Conservation (phyloP, 2,888 invertebrate genomes). For the Yponomeuta malinellus region DNA sequence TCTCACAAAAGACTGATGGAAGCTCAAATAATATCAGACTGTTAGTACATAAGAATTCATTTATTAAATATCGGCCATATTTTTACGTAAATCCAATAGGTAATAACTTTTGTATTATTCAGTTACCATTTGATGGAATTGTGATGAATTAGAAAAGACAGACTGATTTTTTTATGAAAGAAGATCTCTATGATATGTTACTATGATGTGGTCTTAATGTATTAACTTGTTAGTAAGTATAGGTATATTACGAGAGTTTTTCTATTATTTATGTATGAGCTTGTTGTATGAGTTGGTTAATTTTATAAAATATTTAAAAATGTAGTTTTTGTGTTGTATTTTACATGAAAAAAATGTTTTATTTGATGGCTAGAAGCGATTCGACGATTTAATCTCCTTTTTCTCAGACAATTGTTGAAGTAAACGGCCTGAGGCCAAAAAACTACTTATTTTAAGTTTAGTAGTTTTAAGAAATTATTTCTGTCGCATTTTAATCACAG, state of each 20-base stretch:
- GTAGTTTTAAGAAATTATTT: constrained; percentile 26
- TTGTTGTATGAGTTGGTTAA: constrained; percentile 28
- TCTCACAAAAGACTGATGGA: not conserved
- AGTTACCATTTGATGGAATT: constrained; percentile 20
- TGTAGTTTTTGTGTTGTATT: constrained; percentile 39
- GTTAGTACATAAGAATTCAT: not conserved
- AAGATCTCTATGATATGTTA: not conserved
- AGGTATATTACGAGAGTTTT: not conserved
- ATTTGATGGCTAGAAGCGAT: constrained; percentile 63
- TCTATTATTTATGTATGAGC: not conserved
- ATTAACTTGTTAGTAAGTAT: not conserved
- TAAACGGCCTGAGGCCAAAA: constrained; percentile 50
- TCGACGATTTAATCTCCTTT: constrained; percentile 59
- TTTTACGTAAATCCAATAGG: not conserved
- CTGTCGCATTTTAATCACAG: constrained; percentile 37
- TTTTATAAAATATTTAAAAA: constrained; percentile 44
- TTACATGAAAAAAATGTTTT: constrained; percentile 32
- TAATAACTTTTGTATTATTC: not conserved
- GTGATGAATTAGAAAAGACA: constrained; percentile 15
- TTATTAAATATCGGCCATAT: not conserved
- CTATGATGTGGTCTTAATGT: not conserved
- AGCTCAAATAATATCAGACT: not conserved
- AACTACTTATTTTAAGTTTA: constrained; percentile 25
- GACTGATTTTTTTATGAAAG: not conserved
- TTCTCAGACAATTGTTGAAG: constrained; percentile 62